phyloP scores from a whole-genome alignment of 1,140 invertebrate species.

The Megalonaias nervosa region DNA sequence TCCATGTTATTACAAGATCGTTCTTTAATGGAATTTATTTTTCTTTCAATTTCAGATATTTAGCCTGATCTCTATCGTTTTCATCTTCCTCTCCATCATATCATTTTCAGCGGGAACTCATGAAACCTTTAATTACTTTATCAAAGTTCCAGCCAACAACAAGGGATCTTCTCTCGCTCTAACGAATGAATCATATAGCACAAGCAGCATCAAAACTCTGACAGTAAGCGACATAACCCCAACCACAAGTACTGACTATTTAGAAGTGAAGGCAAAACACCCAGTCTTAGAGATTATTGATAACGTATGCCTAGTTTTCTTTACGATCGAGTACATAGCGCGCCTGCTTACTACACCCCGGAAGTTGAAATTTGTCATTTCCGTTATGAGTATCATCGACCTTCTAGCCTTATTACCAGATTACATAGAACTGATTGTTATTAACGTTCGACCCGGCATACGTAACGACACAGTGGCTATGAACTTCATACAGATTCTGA shows the following conservation, averaged over 20 bases:
- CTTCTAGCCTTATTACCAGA: conserved; percentile 70
- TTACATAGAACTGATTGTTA: conserved; percentile 50
- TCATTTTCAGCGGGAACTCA: conserved; percentile 30
- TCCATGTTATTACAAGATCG: too few relatives aligned
- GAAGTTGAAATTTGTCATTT: conserved; percentile 26
- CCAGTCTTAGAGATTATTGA: conserved; percentile 19
- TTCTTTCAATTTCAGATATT: conserved; percentile 22
- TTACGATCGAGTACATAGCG: conserved; percentile 19
- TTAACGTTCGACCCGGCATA: conserved; percentile 8
- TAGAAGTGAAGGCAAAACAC: conserved; percentile 11
- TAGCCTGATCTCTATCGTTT: conserved; percentile 9
- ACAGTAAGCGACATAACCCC: not conserved
- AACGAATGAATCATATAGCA: not conserved
- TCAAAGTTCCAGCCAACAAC: not conserved
- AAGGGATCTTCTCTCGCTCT: not conserved
- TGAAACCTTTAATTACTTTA: conserved; percentile 22
- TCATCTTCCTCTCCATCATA: conserved; percentile 23
- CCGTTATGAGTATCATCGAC: conserved; percentile 74
- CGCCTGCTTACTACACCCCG: conserved; percentile 22
- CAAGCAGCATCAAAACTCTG: not conserved
- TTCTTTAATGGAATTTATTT: not conserved
- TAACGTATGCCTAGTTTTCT: conserved; percentile 18
- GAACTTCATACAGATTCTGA: conserved; percentile 39
- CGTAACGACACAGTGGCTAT: conserved; percentile 5
- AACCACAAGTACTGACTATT: not conserved